Conservation (phyloP, 2,113 vertebrate species). For the Gila orcuttii region DNA sequence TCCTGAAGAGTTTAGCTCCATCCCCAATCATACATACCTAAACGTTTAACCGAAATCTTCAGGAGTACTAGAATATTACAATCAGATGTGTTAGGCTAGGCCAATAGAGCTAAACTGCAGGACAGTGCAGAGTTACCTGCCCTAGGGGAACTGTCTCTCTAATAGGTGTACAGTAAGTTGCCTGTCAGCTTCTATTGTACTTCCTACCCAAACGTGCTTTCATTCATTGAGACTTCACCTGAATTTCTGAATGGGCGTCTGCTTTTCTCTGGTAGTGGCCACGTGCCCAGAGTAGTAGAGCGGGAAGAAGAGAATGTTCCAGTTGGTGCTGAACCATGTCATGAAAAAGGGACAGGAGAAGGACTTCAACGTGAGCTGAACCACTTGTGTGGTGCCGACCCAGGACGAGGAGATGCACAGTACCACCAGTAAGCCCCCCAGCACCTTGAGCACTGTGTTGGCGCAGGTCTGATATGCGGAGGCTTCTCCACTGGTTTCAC, state of each 20-base stretch:
- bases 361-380: slow-evolving; percentile 96
- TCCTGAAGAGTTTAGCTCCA: neutral
- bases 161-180: neutral
- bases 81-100: too few species aligned
- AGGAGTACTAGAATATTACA: too few species aligned
- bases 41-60: neutral
- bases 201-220: neutral
- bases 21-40: neutral
- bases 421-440: slow-evolving; percentile 92
- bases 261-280: slow-evolving; percentile 89
- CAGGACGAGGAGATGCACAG: slow-evolving; percentile 95
- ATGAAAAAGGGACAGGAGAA: slow-evolving; percentile 99
- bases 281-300: slow-evolving; percentile 96
- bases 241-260: slow-evolving; percentile 95
- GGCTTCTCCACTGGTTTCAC: slow-evolving; percentile 72
- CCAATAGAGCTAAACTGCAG: too few species aligned
- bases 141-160: neutral
- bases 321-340: slow-evolving; percentile 99
- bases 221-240: slow-evolving; percentile 78
- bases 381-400: slow-evolving; percentile 96
- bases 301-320: slow-evolving; percentile 98
- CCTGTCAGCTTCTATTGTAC: neutral
- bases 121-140: neutral
- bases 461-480: slow-evolving; percentile 84
- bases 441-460: slow-evolving; percentile 83